phyloP scores from a whole-genome alignment of 2,888 invertebrate species.

The Hydrotaea diabolus region DNA sequence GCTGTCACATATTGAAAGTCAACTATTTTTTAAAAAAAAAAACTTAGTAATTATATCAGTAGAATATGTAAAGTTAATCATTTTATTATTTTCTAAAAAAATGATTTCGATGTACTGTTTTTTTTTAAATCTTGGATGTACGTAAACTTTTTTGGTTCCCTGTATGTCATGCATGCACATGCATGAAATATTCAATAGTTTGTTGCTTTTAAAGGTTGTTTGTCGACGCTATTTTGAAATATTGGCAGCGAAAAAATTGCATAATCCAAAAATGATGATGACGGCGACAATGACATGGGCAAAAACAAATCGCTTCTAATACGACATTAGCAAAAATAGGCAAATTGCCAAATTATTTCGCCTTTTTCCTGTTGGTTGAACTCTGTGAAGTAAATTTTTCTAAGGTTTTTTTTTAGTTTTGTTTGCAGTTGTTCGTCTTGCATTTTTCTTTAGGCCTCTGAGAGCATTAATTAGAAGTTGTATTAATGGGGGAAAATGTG shows the following conservation, averaged over 20 bases:
- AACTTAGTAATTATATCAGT: no score
- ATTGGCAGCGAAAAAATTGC: slow-evolving; percentile 61
- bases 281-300: slow-evolving; percentile 51
- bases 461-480: background rate
- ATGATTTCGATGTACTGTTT: no score
- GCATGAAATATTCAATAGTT: slow-evolving; percentile 51
- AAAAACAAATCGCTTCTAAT: slow-evolving; percentile 19
- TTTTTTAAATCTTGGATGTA: no score
- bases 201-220: slow-evolving; percentile 31
- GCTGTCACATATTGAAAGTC: no score
- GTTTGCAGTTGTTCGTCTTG: background rate
- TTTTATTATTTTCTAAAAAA: no score
- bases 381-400: slow-evolving; percentile 39
- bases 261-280: slow-evolving; percentile 50
- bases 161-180: slow-evolving; percentile 55
- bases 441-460: background rate
- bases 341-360: slow-evolving; percentile 61
- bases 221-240: slow-evolving; percentile 41
- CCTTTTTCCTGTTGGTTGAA: no score
- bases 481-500: background rate
- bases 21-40: no score
- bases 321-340: slow-evolving; percentile 42
- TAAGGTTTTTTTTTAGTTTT: slow-evolving; percentile 3
- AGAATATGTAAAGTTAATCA: no score
- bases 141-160: no score